Conservation (phyloP, 2,797 vertebrate species). For the Takifugu rubripes region DNA sequence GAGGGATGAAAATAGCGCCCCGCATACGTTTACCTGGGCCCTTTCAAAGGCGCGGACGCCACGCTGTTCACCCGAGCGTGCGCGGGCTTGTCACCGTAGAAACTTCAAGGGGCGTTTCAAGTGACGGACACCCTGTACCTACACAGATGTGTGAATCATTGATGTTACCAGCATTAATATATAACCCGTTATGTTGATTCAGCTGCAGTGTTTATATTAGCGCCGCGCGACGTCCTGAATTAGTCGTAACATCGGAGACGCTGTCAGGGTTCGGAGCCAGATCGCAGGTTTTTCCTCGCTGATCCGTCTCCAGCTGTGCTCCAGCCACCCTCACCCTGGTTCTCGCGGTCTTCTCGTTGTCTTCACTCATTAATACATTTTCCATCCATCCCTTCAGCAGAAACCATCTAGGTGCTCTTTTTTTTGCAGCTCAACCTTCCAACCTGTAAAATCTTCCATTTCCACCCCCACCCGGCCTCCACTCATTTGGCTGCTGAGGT, state of each 20-base stretch:
- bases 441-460: constrained; percentile 7
- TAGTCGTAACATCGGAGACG: no score
- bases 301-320: constrained; percentile 52
- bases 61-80: constrained; percentile 64
- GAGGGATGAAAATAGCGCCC: constrained; percentile 62
- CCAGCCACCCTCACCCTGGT: constrained; percentile 35
- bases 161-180: background rate
- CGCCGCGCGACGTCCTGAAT: no score
- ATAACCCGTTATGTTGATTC: background rate
- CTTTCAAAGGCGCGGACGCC: constrained; percentile 67
- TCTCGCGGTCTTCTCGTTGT: constrained; percentile 17
- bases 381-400: constrained; percentile 14
- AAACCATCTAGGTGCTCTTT: constrained; percentile 18
- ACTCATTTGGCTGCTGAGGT: constrained; percentile 51
- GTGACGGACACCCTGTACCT: constrained; percentile 31
- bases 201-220: no score
- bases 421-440: constrained; percentile 20
- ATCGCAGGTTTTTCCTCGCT: constrained; percentile 69
- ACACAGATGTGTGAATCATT: constrained; percentile 7
- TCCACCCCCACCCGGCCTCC: constrained; percentile 38
- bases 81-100: constrained; percentile 49
- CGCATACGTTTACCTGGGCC: constrained; percentile 68
- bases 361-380: constrained; percentile 12
- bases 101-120: constrained; percentile 60
- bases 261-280: constrained; percentile 34